Evolutionary conservation across 2,113 vertebrate species (phyloP).

Genomic region (Syngnathus scovelli): DNA sequence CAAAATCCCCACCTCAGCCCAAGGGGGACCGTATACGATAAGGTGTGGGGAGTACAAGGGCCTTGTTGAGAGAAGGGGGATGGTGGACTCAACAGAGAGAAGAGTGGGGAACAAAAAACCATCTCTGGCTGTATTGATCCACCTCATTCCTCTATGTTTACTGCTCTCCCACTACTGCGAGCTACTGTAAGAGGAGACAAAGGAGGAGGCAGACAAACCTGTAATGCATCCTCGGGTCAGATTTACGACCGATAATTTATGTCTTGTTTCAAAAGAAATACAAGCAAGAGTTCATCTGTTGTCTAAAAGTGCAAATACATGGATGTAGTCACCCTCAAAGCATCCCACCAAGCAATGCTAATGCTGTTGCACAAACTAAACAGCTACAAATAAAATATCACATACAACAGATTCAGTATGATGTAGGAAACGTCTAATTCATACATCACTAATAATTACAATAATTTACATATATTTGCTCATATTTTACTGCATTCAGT

Average conservation of each 20-base stretch:
- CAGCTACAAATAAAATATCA: background rate
- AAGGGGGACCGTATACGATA: conserved; percentile 2
- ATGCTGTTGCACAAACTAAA: background rate
- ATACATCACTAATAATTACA: background rate
- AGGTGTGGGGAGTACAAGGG: background rate
- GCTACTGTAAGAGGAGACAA: conserved; percentile 20
- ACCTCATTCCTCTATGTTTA: conserved; percentile 18
- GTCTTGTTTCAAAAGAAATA: background rate
- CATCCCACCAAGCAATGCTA: background rate
- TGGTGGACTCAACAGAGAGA: conserved; percentile 23
- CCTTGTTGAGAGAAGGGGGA: conserved; percentile 24
- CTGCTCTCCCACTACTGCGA: conserved; percentile 2
- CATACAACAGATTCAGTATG: background rate
- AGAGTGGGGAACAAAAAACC: conserved; percentile 11
- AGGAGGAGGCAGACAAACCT: conserved; percentile 10
- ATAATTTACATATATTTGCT: background rate
- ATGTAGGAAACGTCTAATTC: background rate
- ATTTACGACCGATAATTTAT: conserved; percentile 35
- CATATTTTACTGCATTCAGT: background rate
- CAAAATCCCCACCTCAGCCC: conserved; percentile 41
- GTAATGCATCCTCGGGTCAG: conserved; percentile 23
- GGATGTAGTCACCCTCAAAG: background rate
- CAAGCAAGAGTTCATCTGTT: background rate
- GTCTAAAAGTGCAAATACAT: background rate
- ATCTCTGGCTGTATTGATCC: conserved; percentile 46